phyloP scores from a whole-genome alignment of 64 coral and sea anemone species.

The Hydrozoanthus tunicans region DNA sequence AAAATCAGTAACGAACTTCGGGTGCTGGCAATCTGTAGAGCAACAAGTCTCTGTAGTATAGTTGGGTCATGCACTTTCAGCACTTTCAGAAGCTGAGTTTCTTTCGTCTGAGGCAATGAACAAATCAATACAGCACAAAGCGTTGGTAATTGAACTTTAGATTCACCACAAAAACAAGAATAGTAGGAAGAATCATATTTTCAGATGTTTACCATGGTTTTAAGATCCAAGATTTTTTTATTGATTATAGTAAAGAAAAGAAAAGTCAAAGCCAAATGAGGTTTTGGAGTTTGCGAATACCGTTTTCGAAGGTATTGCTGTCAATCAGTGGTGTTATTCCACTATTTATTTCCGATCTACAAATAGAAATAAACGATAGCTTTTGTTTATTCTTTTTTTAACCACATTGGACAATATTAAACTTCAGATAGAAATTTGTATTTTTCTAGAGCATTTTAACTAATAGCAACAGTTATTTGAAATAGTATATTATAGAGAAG shows the following conservation, averaged over 20 bases:
- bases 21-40: no score
- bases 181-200: no score
- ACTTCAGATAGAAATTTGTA: conserved; percentile 42
- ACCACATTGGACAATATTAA: neutral
- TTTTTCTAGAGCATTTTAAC: conserved; percentile 49
- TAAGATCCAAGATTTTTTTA: neutral
- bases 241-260: neutral
- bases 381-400: neutral
- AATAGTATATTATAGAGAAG: conserved; percentile 13
- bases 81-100: no score
- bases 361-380: neutral
- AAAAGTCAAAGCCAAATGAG: neutral
- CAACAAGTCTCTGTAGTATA: no score
- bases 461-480: neutral
- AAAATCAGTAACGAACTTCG: neutral
- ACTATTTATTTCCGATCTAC: neutral
- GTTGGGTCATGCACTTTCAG: no score
- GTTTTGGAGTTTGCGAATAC: neutral
- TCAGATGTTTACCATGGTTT: neutral
- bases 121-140: no score
- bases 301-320: neutral
- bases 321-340: neutral
- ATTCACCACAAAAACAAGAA: no score
- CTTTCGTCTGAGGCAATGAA: no score
- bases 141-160: no score